These are phyloP conservation scores for Xerus inauris DNA, from an alignment of 2,113 vertebrate species.

Conservation along the genomic window DNA sequence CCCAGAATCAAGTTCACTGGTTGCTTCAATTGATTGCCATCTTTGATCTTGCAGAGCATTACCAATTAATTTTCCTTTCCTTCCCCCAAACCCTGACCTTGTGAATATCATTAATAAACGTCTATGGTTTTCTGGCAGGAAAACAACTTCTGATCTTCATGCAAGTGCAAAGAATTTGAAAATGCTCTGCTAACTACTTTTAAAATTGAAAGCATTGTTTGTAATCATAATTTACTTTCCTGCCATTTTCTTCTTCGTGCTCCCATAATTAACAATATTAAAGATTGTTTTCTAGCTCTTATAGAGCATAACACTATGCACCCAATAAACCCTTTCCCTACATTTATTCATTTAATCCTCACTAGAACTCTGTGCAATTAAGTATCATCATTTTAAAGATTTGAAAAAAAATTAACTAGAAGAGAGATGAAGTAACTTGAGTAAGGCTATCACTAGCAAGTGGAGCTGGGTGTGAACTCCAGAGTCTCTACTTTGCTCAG, in stretches of 20 bases:
- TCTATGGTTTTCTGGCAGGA: neutral
- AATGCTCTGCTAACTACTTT: neutral
- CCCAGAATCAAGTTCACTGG: neutral
- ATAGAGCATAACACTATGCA: neutral
- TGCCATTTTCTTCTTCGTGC: neutral
- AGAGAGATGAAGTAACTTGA: neutral
- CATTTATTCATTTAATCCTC: neutral
- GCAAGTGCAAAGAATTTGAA: neutral
- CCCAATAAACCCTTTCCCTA: neutral
- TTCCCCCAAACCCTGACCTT: neutral
- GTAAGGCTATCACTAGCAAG: neutral
- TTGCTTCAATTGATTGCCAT: neutral
- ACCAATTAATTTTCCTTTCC: neutral
- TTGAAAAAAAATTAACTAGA: neutral
- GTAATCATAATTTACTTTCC: neutral
- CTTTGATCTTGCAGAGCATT: neutral
- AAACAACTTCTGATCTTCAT: neutral
- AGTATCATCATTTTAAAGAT: neutral
- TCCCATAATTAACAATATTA: neutral
- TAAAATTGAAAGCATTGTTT: neutral
- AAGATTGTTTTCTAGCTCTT: neutral
- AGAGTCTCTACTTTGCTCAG: neutral
- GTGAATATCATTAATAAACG: neutral
- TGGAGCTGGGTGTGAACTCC: neutral
- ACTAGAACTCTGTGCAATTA: neutral